These are phyloP conservation scores for Microcebus lehilahytsara DNA, from an alignment of 2,113 vertebrate genomes.

Conservation along the genomic window DNA sequence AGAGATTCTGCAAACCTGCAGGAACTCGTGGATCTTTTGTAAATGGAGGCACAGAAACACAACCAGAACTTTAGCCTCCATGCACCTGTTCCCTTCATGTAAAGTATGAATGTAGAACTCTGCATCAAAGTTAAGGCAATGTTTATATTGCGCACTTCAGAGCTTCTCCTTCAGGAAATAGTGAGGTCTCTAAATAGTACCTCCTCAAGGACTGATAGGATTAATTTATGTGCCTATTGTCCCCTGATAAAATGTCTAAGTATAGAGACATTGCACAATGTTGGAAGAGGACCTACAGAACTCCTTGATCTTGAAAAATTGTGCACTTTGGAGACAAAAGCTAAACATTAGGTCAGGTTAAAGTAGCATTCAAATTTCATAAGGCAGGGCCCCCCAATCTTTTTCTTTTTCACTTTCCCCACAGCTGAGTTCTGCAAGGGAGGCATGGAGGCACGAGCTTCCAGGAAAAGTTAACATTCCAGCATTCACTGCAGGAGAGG, in stretches of 20 bases:
- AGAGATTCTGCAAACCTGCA: not conserved
- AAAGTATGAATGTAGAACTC: not conserved
- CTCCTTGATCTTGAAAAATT: slow-evolving; percentile 36
- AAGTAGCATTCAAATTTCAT: slow-evolving; percentile 28
- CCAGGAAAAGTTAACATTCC: not conserved
- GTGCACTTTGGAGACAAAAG: slow-evolving; percentile 14
- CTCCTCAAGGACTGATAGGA: not conserved
- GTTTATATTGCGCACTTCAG: not conserved
- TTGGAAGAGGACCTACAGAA: not conserved
- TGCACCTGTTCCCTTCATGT: not conserved
- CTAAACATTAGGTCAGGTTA: not conserved
- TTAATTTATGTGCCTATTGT: not conserved
- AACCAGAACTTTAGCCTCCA: not conserved
- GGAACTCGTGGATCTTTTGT: not conserved
- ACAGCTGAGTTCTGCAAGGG: not conserved
- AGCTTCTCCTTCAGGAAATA: not conserved
- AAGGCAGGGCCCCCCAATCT: not conserved
- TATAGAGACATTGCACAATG: slow-evolving; percentile 36
- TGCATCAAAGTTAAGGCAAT: not conserved
- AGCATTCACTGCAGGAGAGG: not conserved
- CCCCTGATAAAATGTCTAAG: not conserved
- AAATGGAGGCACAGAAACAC: not conserved
- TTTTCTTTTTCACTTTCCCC: not conserved
- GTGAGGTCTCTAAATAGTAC: not conserved
- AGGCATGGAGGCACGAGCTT: not conserved